A percentile compares a stretch with the other conserved stretches of the same genome.
Evolutionary conservation across 2,113 vertebrate species (phyloP).

Genomic region (Carassius auratus): DNA sequence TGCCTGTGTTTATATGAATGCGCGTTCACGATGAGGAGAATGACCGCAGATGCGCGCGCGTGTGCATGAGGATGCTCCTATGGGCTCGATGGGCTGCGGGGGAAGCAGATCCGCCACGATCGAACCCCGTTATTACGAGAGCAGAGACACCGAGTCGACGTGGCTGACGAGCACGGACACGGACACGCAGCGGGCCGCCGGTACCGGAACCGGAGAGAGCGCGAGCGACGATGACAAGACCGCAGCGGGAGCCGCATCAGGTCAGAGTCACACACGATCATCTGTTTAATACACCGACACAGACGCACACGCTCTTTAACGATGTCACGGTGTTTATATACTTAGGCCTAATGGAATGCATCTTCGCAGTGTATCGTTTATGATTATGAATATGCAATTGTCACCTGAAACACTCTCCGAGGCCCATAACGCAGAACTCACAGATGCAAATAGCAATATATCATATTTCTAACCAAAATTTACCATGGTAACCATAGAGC

Average conservation of each 20-base stretch:
- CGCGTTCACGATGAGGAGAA: no score
- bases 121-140: conserved; percentile 94
- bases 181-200: conserved; percentile 13
- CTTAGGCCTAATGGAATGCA: no score
- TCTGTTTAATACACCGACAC: background rate
- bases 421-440: background rate
- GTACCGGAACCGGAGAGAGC: conserved; percentile 54
- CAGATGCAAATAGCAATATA: background rate
- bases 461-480: background rate
- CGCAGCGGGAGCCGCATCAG: no score
- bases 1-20: no score
- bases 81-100: conserved; percentile 87
- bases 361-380: no score
- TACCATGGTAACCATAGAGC: background rate
- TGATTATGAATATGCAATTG: no score
- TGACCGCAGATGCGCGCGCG: background rate
- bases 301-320: background rate
- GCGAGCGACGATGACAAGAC: no score
- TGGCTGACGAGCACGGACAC: conserved; percentile 94
- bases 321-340: no score
- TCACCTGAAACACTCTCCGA: no score
- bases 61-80: conserved; percentile 1
- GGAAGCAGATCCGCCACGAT: conserved; percentile 92
- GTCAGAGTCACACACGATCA: background rate
- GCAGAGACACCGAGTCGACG: conserved; percentile 96